Percentiles rank a stretch among this genome's conserved stretches.
phyloP scores from a whole-genome alignment of 2,113 vertebrate species.

The Platysternon megacephalum region DNA sequence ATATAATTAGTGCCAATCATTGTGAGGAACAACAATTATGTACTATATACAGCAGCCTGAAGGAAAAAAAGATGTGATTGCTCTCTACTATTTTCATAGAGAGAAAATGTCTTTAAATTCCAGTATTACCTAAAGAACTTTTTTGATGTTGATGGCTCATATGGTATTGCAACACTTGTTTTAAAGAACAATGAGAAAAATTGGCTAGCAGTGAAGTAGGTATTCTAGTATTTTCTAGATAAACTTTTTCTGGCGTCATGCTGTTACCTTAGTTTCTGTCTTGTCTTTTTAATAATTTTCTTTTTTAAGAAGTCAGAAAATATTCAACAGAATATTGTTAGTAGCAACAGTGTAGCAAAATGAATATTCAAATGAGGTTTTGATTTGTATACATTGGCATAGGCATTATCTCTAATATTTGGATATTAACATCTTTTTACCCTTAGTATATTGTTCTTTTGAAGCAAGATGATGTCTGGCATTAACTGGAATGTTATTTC shows the following conservation, averaged over 20 bases:
- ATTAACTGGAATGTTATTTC: background rate
- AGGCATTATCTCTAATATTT: background rate
- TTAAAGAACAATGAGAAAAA: background rate
- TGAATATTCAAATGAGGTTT: background rate
- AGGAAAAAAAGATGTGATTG: background rate
- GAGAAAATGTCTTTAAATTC: background rate
- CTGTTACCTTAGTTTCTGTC: background rate
- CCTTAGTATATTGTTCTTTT: background rate
- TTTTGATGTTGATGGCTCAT: background rate
- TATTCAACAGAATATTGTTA: background rate
- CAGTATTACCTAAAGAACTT: background rate
- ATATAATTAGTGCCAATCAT: conserved; percentile 1
- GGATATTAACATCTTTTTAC: background rate
- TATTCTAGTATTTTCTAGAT: background rate
- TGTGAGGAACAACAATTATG: background rate
- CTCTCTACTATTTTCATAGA: background rate
- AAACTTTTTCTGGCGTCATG: background rate
- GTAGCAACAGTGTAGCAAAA: background rate
- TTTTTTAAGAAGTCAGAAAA: background rate
- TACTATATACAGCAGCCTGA: background rate
- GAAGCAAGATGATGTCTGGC: background rate
- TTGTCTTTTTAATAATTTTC: background rate
- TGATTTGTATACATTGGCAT: background rate
- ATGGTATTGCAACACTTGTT: background rate
- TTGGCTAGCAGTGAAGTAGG: background rate